Base-by-base conservation (phyloP, 37 sponge, comb jelly and placozoan genomes). In the Ephydatia muelleri region DNA sequence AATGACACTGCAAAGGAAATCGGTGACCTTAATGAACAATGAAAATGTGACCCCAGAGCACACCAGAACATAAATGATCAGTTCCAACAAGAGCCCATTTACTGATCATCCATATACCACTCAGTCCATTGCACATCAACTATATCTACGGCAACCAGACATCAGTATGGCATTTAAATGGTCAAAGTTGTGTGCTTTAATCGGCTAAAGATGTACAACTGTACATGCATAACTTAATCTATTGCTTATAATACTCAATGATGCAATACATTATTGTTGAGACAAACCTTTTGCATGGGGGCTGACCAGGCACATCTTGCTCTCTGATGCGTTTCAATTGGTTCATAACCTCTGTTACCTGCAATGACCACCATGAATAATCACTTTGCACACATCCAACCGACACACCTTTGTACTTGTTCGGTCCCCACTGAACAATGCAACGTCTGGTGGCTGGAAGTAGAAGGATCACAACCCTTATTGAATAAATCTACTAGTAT, bases 1-100 rank as follows among this genome's bases (percentile, higher is more conserved):
- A 72, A 93, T 67, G 23, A 93, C 80, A 86, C 93, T 93, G 72
- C 34, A 35, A 34, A 38, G 57, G 49, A 3, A 39, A 12, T 33
- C 35, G 9, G n/a, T n/a, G n/a, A n/a, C n/a, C n/a, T n/a, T 43
- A 43, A 57, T 57, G 57, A 11, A 57, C 11, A 13, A 71, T 25
- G 0, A 71, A 0, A n/a, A 1, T n/a, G 13, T 71, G 23, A 11
- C 27, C 70, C 4, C 70, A 69, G 70, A 9, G 5, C 30, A 69
- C 27, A n/a, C n/a, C n/a, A n/a, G n/a, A n/a, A n/a, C n/a, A n/a
- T n/a, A n/a, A n/a, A n/a, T n/a, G n/a, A n/a, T n/a, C n/a, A n/a
- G n/a, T n/a, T n/a, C n/a, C n/a, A 23, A 31, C 30, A 8, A 31
- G 71, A 70, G n/a, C 71, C 13, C n/a, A 19, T 11, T 9, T 31